Evolutionary conservation across 2,888 invertebrate species (phyloP).

Genomic region (Euplexia lucipara): DNA sequence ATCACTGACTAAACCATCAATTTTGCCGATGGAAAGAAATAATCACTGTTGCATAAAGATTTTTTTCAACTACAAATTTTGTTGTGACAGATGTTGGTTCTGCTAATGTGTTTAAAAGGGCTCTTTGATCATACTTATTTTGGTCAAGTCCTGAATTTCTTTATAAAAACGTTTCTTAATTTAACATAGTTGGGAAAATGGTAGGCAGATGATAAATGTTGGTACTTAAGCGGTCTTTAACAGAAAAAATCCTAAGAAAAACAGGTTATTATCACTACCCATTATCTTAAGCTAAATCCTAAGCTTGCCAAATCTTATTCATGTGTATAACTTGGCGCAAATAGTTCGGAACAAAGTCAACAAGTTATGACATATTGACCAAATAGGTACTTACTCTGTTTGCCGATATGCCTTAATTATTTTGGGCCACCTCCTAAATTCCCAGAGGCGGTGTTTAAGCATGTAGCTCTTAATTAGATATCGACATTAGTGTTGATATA

Average conservation of each 20-base stretch:
- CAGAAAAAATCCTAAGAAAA: background rate
- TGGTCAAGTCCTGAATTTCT: too few relatives aligned
- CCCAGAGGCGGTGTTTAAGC: background rate
- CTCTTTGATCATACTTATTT: too few relatives aligned
- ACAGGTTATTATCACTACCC: background rate
- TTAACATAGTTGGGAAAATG: too few relatives aligned
- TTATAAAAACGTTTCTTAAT: too few relatives aligned
- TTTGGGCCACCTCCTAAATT: constrained; percentile 29
- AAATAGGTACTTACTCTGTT: constrained; percentile 25
- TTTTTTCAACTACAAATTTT: too few relatives aligned
- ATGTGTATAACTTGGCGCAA: constrained; percentile 32
- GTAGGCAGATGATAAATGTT: too few relatives aligned
- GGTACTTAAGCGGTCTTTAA: too few relatives aligned
- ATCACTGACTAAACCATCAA: too few relatives aligned
- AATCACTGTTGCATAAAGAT: too few relatives aligned
- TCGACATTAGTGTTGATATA: constrained; percentile 3
- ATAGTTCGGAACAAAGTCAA: constrained; percentile 33
- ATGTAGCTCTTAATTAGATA: constrained; percentile 25
- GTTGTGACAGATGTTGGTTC: too few relatives aligned
- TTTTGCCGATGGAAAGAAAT: too few relatives aligned
- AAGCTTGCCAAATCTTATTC: constrained; percentile 4
- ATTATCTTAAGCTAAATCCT: constrained; percentile 10
- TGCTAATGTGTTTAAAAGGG: too few relatives aligned
- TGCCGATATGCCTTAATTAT: constrained; percentile 24
- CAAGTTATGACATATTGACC: constrained; percentile 39